These are phyloP conservation scores for Ypsolopha sequella DNA, from an alignment of 2,888 invertebrate species.

Conservation along the genomic window DNA sequence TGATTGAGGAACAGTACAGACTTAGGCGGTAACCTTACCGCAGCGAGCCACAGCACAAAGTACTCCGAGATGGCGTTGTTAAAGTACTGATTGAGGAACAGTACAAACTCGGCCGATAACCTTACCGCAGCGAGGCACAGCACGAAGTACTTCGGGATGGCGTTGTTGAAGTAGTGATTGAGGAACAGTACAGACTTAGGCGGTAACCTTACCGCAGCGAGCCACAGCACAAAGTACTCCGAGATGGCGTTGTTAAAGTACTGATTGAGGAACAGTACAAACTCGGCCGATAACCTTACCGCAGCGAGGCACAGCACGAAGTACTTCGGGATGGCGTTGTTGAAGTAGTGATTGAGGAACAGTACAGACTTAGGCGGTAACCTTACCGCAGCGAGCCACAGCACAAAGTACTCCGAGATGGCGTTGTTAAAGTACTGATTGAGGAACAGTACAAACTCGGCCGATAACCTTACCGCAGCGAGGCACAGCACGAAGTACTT, in stretches of 20 bases:
- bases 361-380: too few species aligned
- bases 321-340: constrained; percentile 96
- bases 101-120: too few species aligned
- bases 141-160: constrained; percentile 89
- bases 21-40: too few species aligned
- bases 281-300: too few species aligned
- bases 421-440: constrained; percentile 99
- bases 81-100: too few species aligned
- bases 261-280: too few species aligned
- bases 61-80: too few species aligned
- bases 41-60: too few species aligned
- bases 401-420: constrained; percentile 88
- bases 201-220: constrained; percentile 90
- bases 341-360: too few species aligned
- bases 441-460: too few species aligned
- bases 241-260: constrained; percentile 99
- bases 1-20: constrained; percentile 99
- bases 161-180: constrained; percentile 98
- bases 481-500: too few species aligned
- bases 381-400: constrained; percentile 92
- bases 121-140: constrained; percentile 92
- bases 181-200: constrained; percentile 70
- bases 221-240: constrained; percentile 91
- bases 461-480: too few species aligned
- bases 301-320: constrained; percentile 95